Percentiles rank a stretch among this genome's conserved stretches.
Evolutionary conservation across 2,888 invertebrate genomes (phyloP).

Genomic region (Lithophane semibrunnea): DNA sequence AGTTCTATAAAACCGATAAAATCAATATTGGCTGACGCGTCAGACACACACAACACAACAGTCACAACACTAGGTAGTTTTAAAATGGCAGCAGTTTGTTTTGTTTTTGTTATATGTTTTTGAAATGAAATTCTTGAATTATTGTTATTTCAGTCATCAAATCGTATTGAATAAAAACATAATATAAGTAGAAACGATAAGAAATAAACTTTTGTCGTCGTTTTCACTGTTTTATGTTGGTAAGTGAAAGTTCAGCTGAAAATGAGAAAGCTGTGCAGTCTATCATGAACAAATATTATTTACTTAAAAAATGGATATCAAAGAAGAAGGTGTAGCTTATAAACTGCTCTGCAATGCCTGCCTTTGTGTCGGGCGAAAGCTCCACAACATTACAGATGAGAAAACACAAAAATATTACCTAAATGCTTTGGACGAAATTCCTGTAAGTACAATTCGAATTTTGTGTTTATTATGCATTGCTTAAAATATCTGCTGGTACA

Average conservation of each 20-base stretch:
- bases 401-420: slow-evolving; percentile 78
- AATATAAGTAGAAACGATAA: background rate
- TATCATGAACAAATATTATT: slow-evolving; percentile 16
- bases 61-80: slow-evolving; percentile 30
- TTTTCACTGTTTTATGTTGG: slow-evolving; percentile 1
- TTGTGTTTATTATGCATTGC: accelerated
- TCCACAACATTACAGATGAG: slow-evolving; percentile 75
- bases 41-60: too few relatives aligned
- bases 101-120: slow-evolving; percentile 62
- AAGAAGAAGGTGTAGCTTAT: slow-evolving; percentile 68
- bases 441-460: slow-evolving; percentile 72
- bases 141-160: background rate
- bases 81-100: slow-evolving; percentile 63
- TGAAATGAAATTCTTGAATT: background rate
- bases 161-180: background rate
- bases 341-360: slow-evolving; percentile 82
- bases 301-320: slow-evolving; percentile 70
- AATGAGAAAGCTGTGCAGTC: background rate
- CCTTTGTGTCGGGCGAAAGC: slow-evolving; percentile 78
- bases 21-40: slow-evolving; percentile 14
- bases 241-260: slow-evolving; percentile 40
- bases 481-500: background rate
- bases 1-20: slow-evolving; percentile 29
- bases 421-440: slow-evolving; percentile 79
- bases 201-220: background rate